Conservation (phyloP, 1,140 invertebrate genomes). For the Triops longicaudatus region DNA sequence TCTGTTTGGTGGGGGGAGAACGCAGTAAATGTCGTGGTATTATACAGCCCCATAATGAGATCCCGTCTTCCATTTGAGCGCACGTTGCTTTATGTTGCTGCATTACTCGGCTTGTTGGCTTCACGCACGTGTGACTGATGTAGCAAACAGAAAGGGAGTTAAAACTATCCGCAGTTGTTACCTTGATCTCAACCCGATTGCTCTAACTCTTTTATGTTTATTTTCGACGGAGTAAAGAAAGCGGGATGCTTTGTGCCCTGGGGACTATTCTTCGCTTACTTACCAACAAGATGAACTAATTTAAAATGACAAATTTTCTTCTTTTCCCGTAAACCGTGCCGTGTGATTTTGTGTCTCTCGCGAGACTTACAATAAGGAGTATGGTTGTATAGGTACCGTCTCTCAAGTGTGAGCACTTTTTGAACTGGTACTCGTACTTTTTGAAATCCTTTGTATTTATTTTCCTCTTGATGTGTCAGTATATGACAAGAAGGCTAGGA, state of each 20-base stretch:
- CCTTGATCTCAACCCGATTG: background rate
- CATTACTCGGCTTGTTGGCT: background rate
- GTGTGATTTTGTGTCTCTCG: too few relatives aligned
- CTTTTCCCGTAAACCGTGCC: too few relatives aligned
- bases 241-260: too few relatives aligned
- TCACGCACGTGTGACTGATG: background rate
- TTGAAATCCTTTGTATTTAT: background rate
- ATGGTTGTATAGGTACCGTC: too few relatives aligned
- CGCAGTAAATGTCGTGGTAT: background rate
- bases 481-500: background rate
- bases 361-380: too few relatives aligned
- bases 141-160: background rate
- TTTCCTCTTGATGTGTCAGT: background rate
- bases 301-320: too few relatives aligned
- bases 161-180: background rate
- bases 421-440: background rate
- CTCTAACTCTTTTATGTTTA: too few relatives aligned
- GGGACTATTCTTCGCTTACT: too few relatives aligned
- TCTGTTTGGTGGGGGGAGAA: background rate
- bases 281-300: too few relatives aligned
- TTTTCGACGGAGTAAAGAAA: too few relatives aligned
- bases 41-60: background rate
- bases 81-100: background rate
- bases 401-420: background rate
- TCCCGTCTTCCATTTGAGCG: background rate